These are phyloP conservation scores for Cebus imitator DNA, from an alignment of 2,113 vertebrate species.

Conservation along the genomic window DNA sequence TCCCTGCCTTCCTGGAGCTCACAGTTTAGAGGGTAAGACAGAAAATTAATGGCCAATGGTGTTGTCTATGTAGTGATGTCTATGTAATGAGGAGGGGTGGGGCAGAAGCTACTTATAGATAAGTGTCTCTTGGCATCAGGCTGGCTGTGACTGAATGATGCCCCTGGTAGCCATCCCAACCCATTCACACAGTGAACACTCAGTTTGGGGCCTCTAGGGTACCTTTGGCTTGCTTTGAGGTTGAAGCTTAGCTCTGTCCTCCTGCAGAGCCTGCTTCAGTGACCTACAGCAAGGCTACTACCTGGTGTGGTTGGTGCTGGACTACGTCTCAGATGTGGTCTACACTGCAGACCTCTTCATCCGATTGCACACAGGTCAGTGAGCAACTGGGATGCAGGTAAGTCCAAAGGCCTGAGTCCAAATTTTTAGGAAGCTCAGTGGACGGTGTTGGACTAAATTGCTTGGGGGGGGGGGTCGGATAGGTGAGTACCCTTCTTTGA, in stretches of 20 bases:
- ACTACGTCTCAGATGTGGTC: constrained; percentile 91
- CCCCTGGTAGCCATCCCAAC: neutral
- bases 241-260: neutral
- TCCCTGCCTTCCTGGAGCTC: neutral
- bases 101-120: neutral
- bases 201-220: neutral
- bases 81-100: neutral
- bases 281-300: constrained; percentile 88
- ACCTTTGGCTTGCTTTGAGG: neutral
- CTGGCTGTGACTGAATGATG: neutral
- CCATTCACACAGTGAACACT: neutral
- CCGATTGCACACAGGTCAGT: constrained; percentile 92
- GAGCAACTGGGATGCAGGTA: neutral
- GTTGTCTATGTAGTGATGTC: neutral
- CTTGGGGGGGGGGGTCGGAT: neutral
- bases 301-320: constrained; percentile 92
- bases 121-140: neutral
- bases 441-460: neutral
- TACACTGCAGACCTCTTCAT: constrained; percentile 91
- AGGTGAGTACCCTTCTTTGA: neutral
- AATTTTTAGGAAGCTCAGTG: neutral
- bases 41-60: neutral
- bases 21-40: neutral
- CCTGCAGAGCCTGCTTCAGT: constrained; percentile 93
- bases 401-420: neutral